Evolutionary conservation across 2,888 invertebrate species (phyloP).

Genomic region (Diabrotica balteata): DNA sequence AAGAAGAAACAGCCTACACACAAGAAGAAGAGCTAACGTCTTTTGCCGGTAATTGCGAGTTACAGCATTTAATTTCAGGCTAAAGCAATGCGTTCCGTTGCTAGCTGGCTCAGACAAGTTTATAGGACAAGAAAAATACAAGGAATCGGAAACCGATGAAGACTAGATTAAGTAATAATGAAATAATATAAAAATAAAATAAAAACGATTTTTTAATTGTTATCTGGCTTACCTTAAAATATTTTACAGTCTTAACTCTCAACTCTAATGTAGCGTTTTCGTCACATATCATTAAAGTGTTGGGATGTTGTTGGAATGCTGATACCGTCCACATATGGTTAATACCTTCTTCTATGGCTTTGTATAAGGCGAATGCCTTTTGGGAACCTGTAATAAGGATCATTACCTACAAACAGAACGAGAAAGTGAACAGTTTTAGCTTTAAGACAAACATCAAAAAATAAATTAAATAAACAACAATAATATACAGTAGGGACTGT

Average conservation of each 20-base stretch:
- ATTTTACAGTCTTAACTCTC: slow-evolving; percentile 97
- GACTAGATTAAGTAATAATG: background rate
- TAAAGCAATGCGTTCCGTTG: too few species aligned
- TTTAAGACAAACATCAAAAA: too few species aligned
- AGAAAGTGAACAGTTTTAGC: too few species aligned
- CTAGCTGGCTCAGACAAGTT: too few species aligned
- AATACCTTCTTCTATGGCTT: slow-evolving; percentile 97
- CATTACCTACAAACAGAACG: slow-evolving; percentile 73
- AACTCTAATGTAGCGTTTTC: slow-evolving; percentile 97
- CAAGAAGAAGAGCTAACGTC: too few species aligned
- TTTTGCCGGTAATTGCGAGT: too few species aligned
- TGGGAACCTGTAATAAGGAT: slow-evolving; percentile 96
- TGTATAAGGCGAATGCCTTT: slow-evolving; percentile 95
- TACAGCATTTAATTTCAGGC: too few species aligned
- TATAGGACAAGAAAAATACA: too few species aligned
- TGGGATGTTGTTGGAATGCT: slow-evolving; percentile 95
- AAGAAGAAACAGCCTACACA: too few species aligned
- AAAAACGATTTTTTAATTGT: background rate
- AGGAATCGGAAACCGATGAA: too few species aligned
- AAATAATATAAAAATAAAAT: background rate
- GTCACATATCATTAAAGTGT: slow-evolving; percentile 93
- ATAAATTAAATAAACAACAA: background rate
- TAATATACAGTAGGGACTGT: too few species aligned
- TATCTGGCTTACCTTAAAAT: slow-evolving; percentile 71
- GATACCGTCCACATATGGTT: slow-evolving; percentile 99